A percentile compares a stretch with the other conserved stretches of the same genome.
phyloP scores from a whole-genome alignment of 2,888 invertebrate genomes.

The Aquatica leii region DNA sequence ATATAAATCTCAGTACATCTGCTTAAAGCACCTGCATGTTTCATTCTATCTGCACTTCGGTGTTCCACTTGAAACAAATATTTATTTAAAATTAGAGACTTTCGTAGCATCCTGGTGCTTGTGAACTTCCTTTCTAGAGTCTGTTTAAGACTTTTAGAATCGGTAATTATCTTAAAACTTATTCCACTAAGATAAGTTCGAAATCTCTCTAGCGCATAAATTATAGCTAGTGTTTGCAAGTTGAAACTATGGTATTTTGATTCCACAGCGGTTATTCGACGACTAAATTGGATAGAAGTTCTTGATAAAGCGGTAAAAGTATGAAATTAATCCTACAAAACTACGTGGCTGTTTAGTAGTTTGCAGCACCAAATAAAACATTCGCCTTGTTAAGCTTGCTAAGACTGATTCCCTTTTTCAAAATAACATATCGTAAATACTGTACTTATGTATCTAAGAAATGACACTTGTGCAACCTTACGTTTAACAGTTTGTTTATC shows the following conservation, averaged over 20 bases:
- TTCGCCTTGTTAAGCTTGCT: too few species aligned
- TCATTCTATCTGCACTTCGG: background rate
- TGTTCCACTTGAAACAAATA: conserved; percentile 12
- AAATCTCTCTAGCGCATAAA: conserved; percentile 41
- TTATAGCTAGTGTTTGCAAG: conserved; percentile 45
- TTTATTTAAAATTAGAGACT: conserved; percentile 19
- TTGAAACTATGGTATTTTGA: conserved; percentile 50
- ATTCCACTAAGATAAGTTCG: conserved; percentile 46
- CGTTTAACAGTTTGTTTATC: too few species aligned
- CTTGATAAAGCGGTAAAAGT: conserved; percentile 17
- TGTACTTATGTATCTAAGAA: too few species aligned
- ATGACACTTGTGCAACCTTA: too few species aligned
- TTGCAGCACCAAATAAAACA: conserved; percentile 7
- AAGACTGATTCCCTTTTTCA: too few species aligned
- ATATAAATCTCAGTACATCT: conserved; percentile 4
- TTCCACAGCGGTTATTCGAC: conserved; percentile 44
- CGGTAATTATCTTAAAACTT: conserved; percentile 46
- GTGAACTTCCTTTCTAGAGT: conserved; percentile 44
- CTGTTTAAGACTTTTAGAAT: conserved; percentile 43
- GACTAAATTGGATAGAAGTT: conserved; percentile 47
- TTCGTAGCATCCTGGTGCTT: conserved; percentile 40
- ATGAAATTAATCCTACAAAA: conserved; percentile 16
- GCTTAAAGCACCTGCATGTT: conserved; percentile 16
- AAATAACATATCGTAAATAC: too few species aligned
- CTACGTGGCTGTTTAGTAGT: conserved; percentile 11